Conservation (phyloP, 1,140 invertebrate genomes). For the Cataglyphis hispanica region DNA sequence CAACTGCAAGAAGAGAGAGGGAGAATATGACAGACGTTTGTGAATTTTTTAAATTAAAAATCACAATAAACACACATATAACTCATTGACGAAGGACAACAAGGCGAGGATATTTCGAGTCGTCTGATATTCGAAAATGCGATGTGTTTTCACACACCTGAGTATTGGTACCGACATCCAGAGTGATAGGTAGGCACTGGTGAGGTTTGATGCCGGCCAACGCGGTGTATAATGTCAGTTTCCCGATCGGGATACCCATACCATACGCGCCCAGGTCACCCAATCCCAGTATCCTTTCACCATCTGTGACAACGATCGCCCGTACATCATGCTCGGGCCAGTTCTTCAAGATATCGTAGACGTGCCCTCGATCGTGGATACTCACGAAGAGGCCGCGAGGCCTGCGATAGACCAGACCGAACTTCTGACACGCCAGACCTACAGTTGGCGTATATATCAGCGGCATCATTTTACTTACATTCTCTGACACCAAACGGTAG, state of each 20-base stretch:
- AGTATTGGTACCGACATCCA: constrained; percentile 98
- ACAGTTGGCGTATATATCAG: constrained; percentile 98
- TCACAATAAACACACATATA: neutral
- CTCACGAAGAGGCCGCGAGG: constrained; percentile 98
- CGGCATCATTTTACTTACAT: constrained; percentile 95
- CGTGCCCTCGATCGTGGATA: constrained; percentile 97
- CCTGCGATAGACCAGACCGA: constrained; percentile 96
- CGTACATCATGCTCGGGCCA: constrained; percentile 96
- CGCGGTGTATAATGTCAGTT: constrained; percentile 96
- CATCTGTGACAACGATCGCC: constrained; percentile 97
- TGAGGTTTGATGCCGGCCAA: constrained; percentile 96
- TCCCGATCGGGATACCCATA: constrained; percentile 98
- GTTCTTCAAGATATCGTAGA: constrained; percentile 94
- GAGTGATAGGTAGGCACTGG: constrained; percentile 94
- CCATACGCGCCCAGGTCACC: constrained; percentile 97
- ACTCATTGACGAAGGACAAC: neutral
- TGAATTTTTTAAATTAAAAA: neutral
- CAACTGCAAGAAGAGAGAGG: constrained; percentile 83
- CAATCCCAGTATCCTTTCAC: constrained; percentile 96
- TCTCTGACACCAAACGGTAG: constrained; percentile 95
- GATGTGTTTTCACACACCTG: constrained; percentile 85
- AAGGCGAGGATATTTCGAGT: neutral
- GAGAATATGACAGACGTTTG: constrained; percentile 16
- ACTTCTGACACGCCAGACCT: constrained; percentile 97
- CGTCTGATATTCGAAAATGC: neutral